Evolutionary conservation across 1,140 invertebrate species (phyloP).

Genomic region (Drosophila virilis): DNA sequence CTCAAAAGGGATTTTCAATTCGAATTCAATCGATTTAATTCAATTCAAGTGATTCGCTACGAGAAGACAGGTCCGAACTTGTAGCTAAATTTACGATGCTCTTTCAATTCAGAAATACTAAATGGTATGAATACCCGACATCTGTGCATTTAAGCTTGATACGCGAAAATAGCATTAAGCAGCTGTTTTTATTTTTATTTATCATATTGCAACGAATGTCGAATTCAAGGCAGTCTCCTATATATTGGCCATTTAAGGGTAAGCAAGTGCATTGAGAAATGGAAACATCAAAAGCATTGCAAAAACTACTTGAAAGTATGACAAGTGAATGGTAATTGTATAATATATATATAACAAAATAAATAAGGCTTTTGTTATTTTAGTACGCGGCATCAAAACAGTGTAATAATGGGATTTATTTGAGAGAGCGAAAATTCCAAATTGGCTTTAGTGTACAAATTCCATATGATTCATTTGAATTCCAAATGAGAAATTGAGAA

Average conservation of each 20-base stretch:
- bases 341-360: not conserved
- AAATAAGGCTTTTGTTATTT: not conserved
- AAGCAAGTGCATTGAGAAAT: not conserved
- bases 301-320: no score
- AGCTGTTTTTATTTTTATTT: slow-evolving; percentile 2
- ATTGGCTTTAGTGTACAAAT: not conserved
- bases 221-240: not conserved
- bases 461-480: not conserved
- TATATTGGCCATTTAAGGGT: not conserved
- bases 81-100: not conserved
- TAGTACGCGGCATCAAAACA: no score
- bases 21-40: not conserved
- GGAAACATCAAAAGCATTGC: not conserved
- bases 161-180: slow-evolving; percentile 3
- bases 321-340: no score
- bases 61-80: not conserved
- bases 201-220: not conserved
- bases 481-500: not conserved
- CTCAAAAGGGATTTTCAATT: not conserved
- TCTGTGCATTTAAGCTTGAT: not conserved
- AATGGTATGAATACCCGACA: not conserved
- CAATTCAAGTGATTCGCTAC: not conserved
- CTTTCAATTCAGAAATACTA: not conserved
- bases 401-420: no score
- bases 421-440: not conserved